phyloP scores from a whole-genome alignment of 2,797 vertebrate species.

The Hyperoplus lanceolatus region DNA sequence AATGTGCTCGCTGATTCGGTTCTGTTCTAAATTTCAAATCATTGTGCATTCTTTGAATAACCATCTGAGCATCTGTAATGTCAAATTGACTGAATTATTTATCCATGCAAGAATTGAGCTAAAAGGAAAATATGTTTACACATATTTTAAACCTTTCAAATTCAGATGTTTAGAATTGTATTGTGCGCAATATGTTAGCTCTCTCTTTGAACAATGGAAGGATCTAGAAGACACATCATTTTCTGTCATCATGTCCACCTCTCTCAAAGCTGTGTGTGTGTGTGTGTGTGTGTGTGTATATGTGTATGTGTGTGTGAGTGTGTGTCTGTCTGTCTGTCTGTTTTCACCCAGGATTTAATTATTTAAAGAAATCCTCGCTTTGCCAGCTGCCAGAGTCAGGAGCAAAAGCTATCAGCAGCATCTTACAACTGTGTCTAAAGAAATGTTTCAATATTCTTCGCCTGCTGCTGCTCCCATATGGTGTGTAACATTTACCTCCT shows the following conservation, averaged over 20 bases:
- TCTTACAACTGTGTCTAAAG: conserved; percentile 66
- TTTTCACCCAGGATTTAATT: conserved; percentile 8
- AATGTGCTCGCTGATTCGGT: neutral
- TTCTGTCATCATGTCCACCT: conserved; percentile 24
- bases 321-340: too few species aligned
- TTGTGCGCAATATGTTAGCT: conserved; percentile 11
- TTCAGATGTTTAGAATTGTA: conserved; percentile 7
- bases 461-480: conserved; percentile 65
- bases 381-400: conserved; percentile 32
- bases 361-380: conserved; percentile 32
- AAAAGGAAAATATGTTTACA: neutral
- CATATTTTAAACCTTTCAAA: conserved; percentile 10
- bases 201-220: conserved; percentile 27
- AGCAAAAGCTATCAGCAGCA: conserved; percentile 52
- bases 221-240: conserved; percentile 5
- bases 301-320: too few species aligned
- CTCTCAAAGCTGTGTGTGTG: neutral
- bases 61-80: neutral
- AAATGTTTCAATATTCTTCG: conserved; percentile 63
- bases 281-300: too few species aligned
- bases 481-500: conserved; percentile 63
- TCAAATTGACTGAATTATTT: neutral
- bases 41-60: conserved; percentile 5
- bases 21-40: neutral
- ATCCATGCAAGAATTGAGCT: neutral